phyloP scores from a whole-genome alignment of 2,888 invertebrate genomes.

The Drosophila fulvimacula region DNA sequence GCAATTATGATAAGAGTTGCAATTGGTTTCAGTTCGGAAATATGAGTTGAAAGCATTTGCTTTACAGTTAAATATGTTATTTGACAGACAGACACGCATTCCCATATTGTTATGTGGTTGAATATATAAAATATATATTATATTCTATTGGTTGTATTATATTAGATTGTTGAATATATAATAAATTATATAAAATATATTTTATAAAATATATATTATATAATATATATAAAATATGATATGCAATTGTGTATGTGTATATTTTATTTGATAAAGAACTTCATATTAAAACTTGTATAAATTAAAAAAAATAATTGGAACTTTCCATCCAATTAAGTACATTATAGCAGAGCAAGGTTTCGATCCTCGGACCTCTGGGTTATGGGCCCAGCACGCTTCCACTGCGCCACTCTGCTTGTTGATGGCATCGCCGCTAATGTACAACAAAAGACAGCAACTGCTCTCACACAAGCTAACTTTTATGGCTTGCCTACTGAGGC shows the following conservation, averaged over 20 bases:
- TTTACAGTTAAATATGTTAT: background rate
- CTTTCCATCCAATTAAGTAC: conserved; percentile 4
- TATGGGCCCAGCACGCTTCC: conserved; percentile 93
- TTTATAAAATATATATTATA: background rate
- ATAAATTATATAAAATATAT: too few relatives aligned
- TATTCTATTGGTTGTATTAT: too few relatives aligned
- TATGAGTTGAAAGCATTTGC: background rate
- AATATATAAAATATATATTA: too few relatives aligned
- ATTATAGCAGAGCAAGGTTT: conserved; percentile 85
- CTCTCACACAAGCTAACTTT: background rate
- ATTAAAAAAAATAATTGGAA: conserved; percentile 12
- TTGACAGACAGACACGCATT: background rate
- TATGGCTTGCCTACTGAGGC: background rate
- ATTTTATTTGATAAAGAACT: too few relatives aligned
- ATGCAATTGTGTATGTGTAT: too few relatives aligned
- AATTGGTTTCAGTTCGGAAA: background rate
- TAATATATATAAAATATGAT: too few relatives aligned
- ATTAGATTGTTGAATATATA: too few relatives aligned
- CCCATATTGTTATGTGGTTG: too few relatives aligned
- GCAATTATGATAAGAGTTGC: background rate
- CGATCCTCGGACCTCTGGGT: conserved; percentile 86
- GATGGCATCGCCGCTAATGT: rapidly evolving
- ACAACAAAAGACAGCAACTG: background rate
- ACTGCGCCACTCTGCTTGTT: conserved; percentile 91
- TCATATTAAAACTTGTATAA: too few relatives aligned